Conservation (phyloP, 2,113 vertebrate genomes). For the Edolisoma coerulescens region DNA sequence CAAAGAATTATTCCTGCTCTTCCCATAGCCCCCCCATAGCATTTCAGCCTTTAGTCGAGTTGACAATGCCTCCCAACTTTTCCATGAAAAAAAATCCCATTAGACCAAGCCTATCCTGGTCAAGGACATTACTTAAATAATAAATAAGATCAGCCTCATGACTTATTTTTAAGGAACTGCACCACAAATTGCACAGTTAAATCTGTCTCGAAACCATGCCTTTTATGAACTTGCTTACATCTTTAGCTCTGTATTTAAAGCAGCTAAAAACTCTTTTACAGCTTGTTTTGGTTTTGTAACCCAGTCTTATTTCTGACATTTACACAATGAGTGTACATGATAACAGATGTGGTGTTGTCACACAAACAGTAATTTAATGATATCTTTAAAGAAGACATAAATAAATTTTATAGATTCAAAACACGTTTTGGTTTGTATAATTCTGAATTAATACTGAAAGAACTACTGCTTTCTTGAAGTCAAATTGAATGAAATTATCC, state of each 20-base stretch:
- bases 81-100: neutral
- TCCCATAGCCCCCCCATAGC: rapidly evolving
- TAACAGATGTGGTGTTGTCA: neutral
- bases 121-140: neutral
- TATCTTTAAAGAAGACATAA: neutral
- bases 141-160: neutral
- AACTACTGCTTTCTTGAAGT: neutral
- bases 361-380: neutral
- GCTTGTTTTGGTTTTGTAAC: neutral
- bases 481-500: constrained; percentile 19
- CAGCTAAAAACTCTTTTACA: neutral
- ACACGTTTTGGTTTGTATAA: neutral
- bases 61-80: neutral
- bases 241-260: neutral
- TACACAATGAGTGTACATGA: neutral
- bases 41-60: neutral
- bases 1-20: neutral
- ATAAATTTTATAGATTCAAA: neutral
- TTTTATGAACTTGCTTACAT: neutral
- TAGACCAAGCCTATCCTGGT: neutral
- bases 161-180: neutral
- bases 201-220: neutral
- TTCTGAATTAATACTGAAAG: neutral
- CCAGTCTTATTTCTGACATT: neutral
- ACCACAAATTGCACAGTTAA: neutral